phyloP scores from a whole-genome alignment of 2,797 vertebrate species.

The Urosaurus nigricauda region DNA sequence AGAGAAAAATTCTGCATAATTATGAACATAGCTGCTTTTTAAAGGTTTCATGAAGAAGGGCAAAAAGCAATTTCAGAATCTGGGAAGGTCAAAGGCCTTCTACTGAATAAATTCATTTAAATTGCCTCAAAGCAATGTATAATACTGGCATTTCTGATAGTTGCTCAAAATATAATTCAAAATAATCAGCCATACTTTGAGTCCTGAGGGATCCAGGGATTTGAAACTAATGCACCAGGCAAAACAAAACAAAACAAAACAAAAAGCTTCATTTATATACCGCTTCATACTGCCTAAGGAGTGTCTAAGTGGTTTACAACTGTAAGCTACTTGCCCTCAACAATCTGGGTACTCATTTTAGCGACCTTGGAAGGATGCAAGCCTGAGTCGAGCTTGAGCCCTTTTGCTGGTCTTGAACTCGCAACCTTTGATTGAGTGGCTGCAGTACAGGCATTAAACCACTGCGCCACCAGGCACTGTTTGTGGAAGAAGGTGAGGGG shows the following conservation, averaged over 20 bases:
- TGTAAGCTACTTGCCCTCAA: too few species aligned
- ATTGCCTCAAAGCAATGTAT: not conserved
- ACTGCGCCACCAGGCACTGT: not conserved
- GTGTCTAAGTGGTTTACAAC: too few species aligned
- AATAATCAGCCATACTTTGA: not conserved
- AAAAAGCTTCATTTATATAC: too few species aligned
- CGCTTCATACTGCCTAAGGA: too few species aligned
- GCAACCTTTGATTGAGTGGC: too few species aligned
- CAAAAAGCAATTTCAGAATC: not conserved
- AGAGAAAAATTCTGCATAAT: not conserved
- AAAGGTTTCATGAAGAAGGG: not conserved
- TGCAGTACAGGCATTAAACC: too few species aligned
- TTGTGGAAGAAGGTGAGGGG: not conserved
- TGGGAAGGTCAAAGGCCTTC: not conserved
- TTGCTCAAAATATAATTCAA: constrained; percentile 1
- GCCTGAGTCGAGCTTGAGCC: too few species aligned
- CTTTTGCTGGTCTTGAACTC: too few species aligned
- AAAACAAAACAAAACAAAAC: too few species aligned
- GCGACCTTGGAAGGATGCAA: too few species aligned
- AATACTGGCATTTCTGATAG: not conserved
- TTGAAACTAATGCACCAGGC: not conserved
- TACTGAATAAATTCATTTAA: constrained; percentile 1
- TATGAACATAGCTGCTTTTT: not conserved
- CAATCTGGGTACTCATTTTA: too few species aligned
- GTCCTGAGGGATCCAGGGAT: not conserved